Evolutionary conservation across 2,797 vertebrate species (phyloP).

Genomic region (Lerista edwardsae): DNA sequence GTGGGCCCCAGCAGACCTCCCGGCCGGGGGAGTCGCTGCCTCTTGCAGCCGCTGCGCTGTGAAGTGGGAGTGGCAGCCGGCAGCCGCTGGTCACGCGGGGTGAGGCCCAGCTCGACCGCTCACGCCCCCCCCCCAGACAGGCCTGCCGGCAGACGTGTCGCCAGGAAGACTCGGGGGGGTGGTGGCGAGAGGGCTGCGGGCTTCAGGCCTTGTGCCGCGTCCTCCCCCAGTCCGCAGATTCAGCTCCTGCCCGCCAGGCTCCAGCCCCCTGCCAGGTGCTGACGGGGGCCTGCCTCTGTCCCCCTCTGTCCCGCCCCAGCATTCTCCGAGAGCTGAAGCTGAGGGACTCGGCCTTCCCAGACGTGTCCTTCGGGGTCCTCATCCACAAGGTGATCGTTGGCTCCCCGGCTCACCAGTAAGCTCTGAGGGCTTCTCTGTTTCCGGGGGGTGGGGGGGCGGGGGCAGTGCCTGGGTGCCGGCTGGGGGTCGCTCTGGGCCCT

Average conservation of each 20-base stretch:
- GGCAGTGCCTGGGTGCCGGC: background rate
- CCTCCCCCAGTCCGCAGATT: too few species aligned
- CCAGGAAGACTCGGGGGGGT: too few species aligned
- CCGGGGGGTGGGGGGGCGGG: background rate
- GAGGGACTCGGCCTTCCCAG: constrained; percentile 87
- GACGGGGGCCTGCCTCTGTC: background rate
- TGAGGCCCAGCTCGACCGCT: too few species aligned
- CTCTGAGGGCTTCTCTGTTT: background rate
- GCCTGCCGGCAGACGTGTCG: too few species aligned
- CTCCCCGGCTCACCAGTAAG: constrained; percentile 90
- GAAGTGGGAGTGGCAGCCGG: too few species aligned
- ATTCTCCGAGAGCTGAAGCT: constrained; percentile 91
- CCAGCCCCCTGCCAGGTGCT: too few species aligned
- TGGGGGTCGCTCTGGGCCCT: background rate
- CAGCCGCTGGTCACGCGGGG: too few species aligned
- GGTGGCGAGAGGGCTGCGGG: too few species aligned
- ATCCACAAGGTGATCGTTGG: constrained; percentile 91
- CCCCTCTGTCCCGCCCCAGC: constrained; percentile 71
- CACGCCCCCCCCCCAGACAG: too few species aligned
- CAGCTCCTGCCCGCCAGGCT: too few species aligned
- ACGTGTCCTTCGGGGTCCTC: constrained; percentile 89
- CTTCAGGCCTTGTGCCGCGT: too few species aligned
- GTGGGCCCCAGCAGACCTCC: too few species aligned
- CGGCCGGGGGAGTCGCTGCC: background rate
- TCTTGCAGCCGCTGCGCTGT: background rate